These are phyloP conservation scores for Eidolon helvum DNA, from an alignment of 2,113 vertebrate genomes.

Conservation along the genomic window DNA sequence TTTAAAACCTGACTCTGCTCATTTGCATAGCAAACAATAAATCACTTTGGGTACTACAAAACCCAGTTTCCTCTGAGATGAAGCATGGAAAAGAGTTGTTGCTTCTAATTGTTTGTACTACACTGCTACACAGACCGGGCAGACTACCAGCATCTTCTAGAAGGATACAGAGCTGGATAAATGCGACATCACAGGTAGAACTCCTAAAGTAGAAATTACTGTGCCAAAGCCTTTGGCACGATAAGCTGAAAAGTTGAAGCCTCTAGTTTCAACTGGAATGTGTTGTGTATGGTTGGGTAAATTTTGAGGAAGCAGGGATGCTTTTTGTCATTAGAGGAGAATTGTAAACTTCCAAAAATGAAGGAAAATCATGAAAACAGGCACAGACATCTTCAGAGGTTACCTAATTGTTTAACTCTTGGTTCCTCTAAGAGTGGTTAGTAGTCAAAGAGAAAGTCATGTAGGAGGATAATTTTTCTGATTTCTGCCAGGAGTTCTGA, in stretches of 20 bases:
- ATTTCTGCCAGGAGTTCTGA: not conserved
- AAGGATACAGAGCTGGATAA: not conserved
- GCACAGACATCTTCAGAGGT: not conserved
- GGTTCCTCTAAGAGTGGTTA: not conserved
- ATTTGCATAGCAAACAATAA: not conserved
- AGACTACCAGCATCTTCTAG: not conserved
- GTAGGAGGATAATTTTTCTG: not conserved
- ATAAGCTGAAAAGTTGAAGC: not conserved
- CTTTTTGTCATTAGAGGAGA: not conserved
- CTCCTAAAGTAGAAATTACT: not conserved
- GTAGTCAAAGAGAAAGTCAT: not conserved
- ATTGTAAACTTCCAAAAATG: not conserved
- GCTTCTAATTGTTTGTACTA: not conserved
- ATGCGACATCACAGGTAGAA: not conserved
- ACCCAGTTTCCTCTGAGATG: not conserved
- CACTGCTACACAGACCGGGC: not conserved
- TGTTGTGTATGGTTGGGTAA: not conserved
- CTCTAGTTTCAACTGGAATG: not conserved
- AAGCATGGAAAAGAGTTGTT: not conserved
- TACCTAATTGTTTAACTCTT: not conserved
- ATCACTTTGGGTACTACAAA: not conserved
- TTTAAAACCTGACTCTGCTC: slow-evolving; percentile 41
- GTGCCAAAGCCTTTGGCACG: not conserved
- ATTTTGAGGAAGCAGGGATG: not conserved
- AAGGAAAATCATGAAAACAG: not conserved